Evolutionary conservation across 2,113 vertebrate species (phyloP).

Genomic region (Dasyurus viverrinus): DNA sequence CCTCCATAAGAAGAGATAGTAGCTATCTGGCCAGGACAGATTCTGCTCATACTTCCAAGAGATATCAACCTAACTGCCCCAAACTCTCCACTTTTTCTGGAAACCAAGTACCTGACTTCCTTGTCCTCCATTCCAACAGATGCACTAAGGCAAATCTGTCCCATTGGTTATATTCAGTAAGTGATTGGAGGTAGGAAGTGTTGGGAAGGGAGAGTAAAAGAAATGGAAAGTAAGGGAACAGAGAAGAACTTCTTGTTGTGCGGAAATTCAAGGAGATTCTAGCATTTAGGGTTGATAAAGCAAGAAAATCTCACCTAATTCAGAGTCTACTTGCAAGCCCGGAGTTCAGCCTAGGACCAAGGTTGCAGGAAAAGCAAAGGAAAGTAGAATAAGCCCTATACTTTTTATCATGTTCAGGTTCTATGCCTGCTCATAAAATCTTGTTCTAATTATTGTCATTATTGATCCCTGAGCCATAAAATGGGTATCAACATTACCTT

Average conservation of each 20-base stretch:
- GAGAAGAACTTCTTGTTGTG: neutral
- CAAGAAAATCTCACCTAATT: neutral
- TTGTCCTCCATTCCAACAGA: neutral
- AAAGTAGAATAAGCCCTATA: too few relatives aligned
- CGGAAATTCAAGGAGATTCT: neutral
- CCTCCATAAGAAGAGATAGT: neutral
- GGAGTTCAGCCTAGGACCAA: neutral
- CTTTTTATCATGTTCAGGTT: too few relatives aligned
- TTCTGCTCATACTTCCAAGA: neutral
- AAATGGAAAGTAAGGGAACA: neutral
- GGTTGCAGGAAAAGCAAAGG: too few relatives aligned
- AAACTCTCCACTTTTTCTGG: neutral
- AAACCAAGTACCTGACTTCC: neutral
- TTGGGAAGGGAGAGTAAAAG: neutral
- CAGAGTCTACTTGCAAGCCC: neutral
- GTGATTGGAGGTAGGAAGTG: neutral
- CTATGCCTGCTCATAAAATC: too few relatives aligned
- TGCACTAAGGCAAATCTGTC: neutral
- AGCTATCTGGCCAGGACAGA: neutral
- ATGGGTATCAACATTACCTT: too few relatives aligned
- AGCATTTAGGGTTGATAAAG: neutral
- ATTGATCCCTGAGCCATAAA: too few relatives aligned
- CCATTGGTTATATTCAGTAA: neutral
- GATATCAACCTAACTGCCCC: neutral
- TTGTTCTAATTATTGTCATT: too few relatives aligned